A percentile compares a stretch with the other conserved stretches of the same genome.
Evolutionary conservation across 2,888 invertebrate species (phyloP).

Genomic region (Ametastegia equiseti): DNA sequence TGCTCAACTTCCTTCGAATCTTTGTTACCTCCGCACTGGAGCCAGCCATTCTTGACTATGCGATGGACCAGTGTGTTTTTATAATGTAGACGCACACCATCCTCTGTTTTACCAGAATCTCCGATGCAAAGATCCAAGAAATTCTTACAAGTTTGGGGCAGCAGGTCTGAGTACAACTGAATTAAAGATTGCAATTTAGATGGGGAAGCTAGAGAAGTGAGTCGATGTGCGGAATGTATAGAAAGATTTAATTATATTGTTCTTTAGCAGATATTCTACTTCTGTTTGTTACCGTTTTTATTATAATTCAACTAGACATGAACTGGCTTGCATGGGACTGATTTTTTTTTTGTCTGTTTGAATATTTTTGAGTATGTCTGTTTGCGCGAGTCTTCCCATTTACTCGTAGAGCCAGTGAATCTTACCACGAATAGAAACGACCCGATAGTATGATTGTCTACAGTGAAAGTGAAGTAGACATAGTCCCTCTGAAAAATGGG

Average conservation of each 20-base stretch:
- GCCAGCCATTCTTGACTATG: slow-evolving; percentile 84
- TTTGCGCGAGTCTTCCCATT: neutral
- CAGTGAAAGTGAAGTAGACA: slow-evolving; percentile 78
- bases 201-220: neutral
- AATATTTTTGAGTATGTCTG: too few relatives aligned
- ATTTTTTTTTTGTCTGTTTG: neutral
- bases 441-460: slow-evolving; percentile 76
- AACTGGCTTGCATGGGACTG: neutral
- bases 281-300: neutral
- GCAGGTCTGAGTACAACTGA: slow-evolving; percentile 80
- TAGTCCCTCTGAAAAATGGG: slow-evolving; percentile 78
- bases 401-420: neutral
- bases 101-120: slow-evolving; percentile 64
- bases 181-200: slow-evolving; percentile 50
- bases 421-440: slow-evolving; percentile 80
- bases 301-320: neutral
- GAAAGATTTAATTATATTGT: neutral
- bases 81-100: slow-evolving; percentile 66
- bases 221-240: neutral
- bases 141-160: slow-evolving; percentile 79
- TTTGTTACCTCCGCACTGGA: slow-evolving; percentile 81
- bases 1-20: neutral
- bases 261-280: neutral
- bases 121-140: slow-evolving; percentile 79
- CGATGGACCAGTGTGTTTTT: slow-evolving; percentile 68